phyloP scores from a whole-genome alignment of 2,113 vertebrate genomes.

The Chloebia gouldiae region DNA sequence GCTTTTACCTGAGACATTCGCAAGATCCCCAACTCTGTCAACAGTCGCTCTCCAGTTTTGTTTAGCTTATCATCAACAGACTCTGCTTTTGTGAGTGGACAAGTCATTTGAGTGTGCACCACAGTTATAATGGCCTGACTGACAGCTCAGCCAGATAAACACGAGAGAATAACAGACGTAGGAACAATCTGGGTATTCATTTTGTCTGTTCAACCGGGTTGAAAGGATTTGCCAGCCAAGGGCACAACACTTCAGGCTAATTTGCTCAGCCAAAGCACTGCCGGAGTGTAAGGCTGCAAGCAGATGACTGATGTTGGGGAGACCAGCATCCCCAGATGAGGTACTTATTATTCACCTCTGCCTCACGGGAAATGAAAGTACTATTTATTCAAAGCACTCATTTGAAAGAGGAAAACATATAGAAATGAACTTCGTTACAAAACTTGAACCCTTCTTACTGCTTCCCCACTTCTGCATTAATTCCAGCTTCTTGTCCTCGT shows the following conservation, averaged over 20 bases:
- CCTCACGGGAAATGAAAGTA: slow-evolving; percentile 63
- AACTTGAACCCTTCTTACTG: slow-evolving; percentile 9
- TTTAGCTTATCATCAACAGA: slow-evolving; percentile 77
- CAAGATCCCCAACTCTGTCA: slow-evolving; percentile 56
- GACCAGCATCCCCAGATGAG: slow-evolving; percentile 22
- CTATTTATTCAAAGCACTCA: slow-evolving; percentile 29
- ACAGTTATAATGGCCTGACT: slow-evolving; percentile 83
- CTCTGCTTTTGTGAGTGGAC: slow-evolving; percentile 77
- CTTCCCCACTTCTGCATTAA: neutral
- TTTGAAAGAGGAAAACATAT: slow-evolving; percentile 51
- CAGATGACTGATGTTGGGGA: slow-evolving; percentile 62
- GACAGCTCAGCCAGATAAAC: slow-evolving; percentile 85
- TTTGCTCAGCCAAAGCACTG: slow-evolving; percentile 79
- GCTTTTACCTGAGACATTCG: slow-evolving; percentile 45
- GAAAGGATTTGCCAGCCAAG: slow-evolving; percentile 89
- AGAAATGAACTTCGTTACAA: slow-evolving; percentile 57
- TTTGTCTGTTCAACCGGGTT: slow-evolving; percentile 82
- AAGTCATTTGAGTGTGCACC: slow-evolving; percentile 81
- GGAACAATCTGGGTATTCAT: slow-evolving; percentile 83
- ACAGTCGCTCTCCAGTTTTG: slow-evolving; percentile 60
- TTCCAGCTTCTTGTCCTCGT: neutral
- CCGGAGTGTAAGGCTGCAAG: slow-evolving; percentile 61
- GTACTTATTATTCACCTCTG: slow-evolving; percentile 58
- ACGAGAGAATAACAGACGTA: slow-evolving; percentile 74
- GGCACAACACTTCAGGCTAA: slow-evolving; percentile 85